A percentile compares a stretch with the other conserved stretches of the same genome.
Evolutionary conservation across 2,797 vertebrate genomes (phyloP).

Genomic region (Cephalopachus bancanus): DNA sequence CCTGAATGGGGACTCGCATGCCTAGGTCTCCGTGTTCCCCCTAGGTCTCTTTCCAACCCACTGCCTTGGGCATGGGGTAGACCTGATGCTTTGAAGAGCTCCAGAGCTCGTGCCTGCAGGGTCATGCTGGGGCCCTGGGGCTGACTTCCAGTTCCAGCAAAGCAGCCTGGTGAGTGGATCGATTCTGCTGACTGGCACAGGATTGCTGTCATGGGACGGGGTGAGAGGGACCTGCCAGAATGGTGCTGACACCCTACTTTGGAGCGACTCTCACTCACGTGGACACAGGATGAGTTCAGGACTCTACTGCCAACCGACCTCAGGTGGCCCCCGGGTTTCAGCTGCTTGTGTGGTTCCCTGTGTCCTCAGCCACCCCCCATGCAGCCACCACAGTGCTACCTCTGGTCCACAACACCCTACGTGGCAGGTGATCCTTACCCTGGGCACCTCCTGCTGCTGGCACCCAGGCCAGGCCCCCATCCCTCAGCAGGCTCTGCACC

Average conservation of each 20-base stretch:
- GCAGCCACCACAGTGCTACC: neutral
- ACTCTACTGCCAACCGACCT: neutral
- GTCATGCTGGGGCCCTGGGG: neutral
- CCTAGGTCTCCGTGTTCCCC: neutral
- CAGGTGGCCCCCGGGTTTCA: neutral
- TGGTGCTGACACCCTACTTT: neutral
- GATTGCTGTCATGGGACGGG: neutral
- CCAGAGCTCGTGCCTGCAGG: neutral
- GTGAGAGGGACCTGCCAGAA: neutral
- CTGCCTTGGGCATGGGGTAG: accelerated
- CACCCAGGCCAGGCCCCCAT: no score
- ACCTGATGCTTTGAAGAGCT: neutral
- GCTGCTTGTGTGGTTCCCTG: neutral
- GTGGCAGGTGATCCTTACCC: neutral
- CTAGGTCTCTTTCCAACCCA: neutral
- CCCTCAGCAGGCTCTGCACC: neutral
- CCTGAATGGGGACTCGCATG: neutral
- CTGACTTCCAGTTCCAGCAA: neutral
- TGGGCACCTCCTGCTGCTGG: neutral
- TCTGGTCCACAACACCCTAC: neutral
- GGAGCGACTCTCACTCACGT: neutral
- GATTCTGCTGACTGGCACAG: neutral
- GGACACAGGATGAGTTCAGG: neutral
- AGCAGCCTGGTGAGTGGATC: neutral
- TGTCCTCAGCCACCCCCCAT: accelerated